Evolutionary conservation across 2,113 vertebrate genomes (phyloP), one percentile per base, ranked within the genome.

Genomic region (Bujurquina vittata): DNA sequence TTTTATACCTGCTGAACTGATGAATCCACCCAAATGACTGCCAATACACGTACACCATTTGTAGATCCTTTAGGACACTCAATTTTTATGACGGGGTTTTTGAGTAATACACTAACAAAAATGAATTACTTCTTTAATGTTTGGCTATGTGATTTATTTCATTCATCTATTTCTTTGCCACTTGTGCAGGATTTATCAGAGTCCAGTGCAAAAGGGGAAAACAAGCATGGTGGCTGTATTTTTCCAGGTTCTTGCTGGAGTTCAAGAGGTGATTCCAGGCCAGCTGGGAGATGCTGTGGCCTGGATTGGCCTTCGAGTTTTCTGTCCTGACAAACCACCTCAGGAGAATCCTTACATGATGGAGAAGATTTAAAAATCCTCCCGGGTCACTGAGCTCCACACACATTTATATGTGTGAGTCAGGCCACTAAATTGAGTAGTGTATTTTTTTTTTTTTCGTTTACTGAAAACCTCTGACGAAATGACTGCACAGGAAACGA

Each of bases 51-150:
- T n/a, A 77, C 10, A 74, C 12, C 4, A 49, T 69, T 83, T 43
- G 81, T 77, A 40, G 26, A 67, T 69, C 87, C n/a, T 52, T 22
- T 1, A 67, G 75, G 75, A 77, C 26, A 69, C 23, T 31, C 65
- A 52, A 76, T 20, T 81, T 84, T 83, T 46, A 86, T 74, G n/a
- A 73, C 52, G 63, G 37, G 18, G 46, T 72, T 73, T 54, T 58
- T 77, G 56, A 84, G 54, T 79, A 52, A 91, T 85, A 67, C 75
- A 85, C 77, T 77, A 81, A 83, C 82, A 79, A 80, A 88, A 86
- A 52, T 62, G 33, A 58, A 75, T 80, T 83, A 58, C 65, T 67
- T 72, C 61, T 74, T 57, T 87, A 49, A 62, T 58, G 33, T 84
- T 83, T 62, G 67, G 52, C 37, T 37, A 79, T 75, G 22, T 69